Base-by-base conservation (phyloP, 2,113 vertebrate genomes). In the Sinocyclocheilus maitianheensis region DNA sequence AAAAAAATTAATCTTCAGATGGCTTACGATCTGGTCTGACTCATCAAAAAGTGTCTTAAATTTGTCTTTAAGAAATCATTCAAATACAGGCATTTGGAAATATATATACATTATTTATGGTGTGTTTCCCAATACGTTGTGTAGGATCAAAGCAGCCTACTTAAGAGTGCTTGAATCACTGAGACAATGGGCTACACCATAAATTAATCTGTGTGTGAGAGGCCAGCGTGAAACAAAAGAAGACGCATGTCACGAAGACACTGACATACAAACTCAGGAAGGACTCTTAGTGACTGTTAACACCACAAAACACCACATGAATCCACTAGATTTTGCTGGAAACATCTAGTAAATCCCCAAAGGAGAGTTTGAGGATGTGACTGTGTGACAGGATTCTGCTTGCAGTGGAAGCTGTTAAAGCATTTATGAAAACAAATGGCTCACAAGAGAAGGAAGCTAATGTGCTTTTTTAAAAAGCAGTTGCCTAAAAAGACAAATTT, bases 211-310 rank as follows among this genome's bases (percentile, higher is more conserved):
- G 24, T 82, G 81, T 71, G 81, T n/a, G 48, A 53, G 24, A 53
- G 26, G 63, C 63, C 46, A 82, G 43, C 18, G 30, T 34, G 18
- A 82, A 82, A 71, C 81, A 82, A 82, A 82, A 82, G 81, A 65
- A 51, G 22, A 55, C 65, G 0, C 30, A 53, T 65, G 81, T 82
- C 81, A 82, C n/a, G 0, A 67, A 82, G 81, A 82, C 63, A 82
- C 10, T 53, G 24, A 20, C 37, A 48, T 30, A 67, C 43, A 81
- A 82, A 65, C 46, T 37, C 63, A 82, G 81, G 81, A 82, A 82
- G 20, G 81, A 65, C 6, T 55, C 40, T 37, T 14, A 53, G 46
- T 34, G 80, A 11, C 43, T 71, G 80, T 82, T 30, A 82, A 53
- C 24, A 40, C 5, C 60, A 67, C 34, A 75, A 37, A 60, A 76